Percentiles rank a stretch among this genome's conserved stretches.
phyloP scores from a whole-genome alignment of 2,888 invertebrate species.

The Coenonympha arcania region DNA sequence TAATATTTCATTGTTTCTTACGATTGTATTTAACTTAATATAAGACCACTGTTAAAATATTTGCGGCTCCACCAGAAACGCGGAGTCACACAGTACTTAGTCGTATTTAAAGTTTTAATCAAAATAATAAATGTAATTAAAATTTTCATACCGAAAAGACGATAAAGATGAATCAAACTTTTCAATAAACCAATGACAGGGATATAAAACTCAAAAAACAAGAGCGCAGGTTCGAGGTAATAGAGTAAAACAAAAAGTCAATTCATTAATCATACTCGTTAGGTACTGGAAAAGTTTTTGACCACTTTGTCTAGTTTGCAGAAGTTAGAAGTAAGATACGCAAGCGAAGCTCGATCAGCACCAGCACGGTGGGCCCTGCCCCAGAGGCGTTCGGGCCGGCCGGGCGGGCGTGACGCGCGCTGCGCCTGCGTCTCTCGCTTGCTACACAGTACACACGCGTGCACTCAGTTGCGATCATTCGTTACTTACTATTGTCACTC shows the following conservation, averaged over 20 bases:
- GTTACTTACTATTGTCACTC: slow-evolving; percentile 70
- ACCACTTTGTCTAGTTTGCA: slow-evolving; percentile 61
- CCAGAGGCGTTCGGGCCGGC: neutral
- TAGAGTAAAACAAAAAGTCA: slow-evolving; percentile 72
- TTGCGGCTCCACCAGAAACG: slow-evolving; percentile 52
- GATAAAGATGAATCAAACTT: slow-evolving; percentile 57
- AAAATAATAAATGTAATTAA: slow-evolving; percentile 52
- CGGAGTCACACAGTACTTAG: slow-evolving; percentile 68
- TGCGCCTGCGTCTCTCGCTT: slow-evolving; percentile 32
- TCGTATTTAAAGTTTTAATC: slow-evolving; percentile 67
- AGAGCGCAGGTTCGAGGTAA: slow-evolving; percentile 71
- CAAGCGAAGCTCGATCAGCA: slow-evolving; percentile 32
- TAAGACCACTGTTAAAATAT: slow-evolving; percentile 69
- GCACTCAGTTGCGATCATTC: slow-evolving; percentile 67
- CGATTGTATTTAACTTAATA: slow-evolving; percentile 70
- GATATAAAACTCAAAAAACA: slow-evolving; percentile 66
- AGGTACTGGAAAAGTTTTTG: slow-evolving; percentile 62
- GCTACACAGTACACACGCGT: slow-evolving; percentile 58
- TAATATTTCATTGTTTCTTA: slow-evolving; percentile 73
- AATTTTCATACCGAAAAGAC: slow-evolving; percentile 49
- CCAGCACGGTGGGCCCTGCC: neutral
- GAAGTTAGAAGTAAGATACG: slow-evolving; percentile 38
- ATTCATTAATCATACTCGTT: slow-evolving; percentile 73
- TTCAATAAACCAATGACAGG: slow-evolving; percentile 71
- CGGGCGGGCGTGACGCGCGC: slow-evolving; percentile 10